Conservation (phyloP, 2,797 vertebrate species). For the Masticophis lateralis region DNA sequence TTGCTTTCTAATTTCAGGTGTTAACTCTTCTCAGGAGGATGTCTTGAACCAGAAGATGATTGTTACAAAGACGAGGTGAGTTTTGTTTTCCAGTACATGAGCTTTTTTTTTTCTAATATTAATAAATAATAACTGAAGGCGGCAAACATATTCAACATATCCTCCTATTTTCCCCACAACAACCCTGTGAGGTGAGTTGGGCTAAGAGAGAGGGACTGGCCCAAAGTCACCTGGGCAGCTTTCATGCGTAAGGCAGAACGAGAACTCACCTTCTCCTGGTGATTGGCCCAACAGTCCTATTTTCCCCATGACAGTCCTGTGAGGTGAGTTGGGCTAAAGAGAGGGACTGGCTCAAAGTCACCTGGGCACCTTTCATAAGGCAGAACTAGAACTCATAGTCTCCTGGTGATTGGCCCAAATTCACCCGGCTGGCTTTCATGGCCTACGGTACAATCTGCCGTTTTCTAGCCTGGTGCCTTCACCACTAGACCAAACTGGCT, state of each 20-base stretch:
- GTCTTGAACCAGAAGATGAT: neutral
- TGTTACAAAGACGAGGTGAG: conserved; percentile 21
- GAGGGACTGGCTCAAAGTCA: too few species aligned
- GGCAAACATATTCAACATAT: neutral
- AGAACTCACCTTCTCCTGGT: too few species aligned
- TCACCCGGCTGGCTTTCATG: neutral
- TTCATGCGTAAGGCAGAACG: too few species aligned
- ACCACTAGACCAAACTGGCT: neutral
- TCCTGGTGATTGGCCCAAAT: neutral
- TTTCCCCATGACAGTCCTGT: neutral
- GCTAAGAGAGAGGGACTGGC: too few species aligned
- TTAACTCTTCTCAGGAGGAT: conserved; percentile 1
- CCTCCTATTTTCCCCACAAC: neutral
- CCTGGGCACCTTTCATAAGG: too few species aligned
- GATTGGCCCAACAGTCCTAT: neutral
- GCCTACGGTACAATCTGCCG: neutral
- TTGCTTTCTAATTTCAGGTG: conserved; percentile 37
- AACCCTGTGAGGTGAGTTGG: too few species aligned
- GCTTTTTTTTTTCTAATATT: neutral
- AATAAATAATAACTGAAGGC: neutral
- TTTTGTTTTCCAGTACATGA: neutral
- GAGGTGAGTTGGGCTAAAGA: too few species aligned
- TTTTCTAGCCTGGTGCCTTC: neutral
- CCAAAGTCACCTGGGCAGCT: too few species aligned
- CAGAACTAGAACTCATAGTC: too few species aligned